Evolutionary conservation across 2,888 invertebrate species (phyloP), one percentile per base, ranked within the genome.

Genomic region (Marronus borbonicus): DNA sequence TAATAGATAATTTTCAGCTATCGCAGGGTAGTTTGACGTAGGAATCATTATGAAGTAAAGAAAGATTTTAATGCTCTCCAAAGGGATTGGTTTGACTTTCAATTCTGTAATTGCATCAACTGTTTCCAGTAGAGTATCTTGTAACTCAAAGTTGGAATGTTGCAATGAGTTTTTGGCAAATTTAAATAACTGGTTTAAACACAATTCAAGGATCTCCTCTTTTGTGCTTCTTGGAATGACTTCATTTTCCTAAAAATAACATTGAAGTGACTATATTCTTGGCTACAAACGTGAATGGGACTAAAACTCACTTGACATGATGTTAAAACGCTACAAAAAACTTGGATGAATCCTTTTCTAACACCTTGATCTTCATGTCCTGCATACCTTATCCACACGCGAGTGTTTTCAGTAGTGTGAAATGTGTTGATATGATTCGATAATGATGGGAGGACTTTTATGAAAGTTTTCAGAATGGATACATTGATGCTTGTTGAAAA

Each of bases 11-110:
- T 91, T 89, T 0, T 90, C 90, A 12, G 93, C 93, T 83, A 91
- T 90, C 1, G 91, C 89, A 7, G 90, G 89, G 36, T 91, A 88
- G 52, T 90, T 89, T 68, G 93, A 92, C 74, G 91, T 91, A 12
- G 92, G 92, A 82, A 93, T 90, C 90, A 93, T 91, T 49, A 93
- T 90, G 83, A 92, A 92, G 83, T 92, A 91, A 10, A 92, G 89
- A 0, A 93, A 86, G 12, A 92, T 87, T 83, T 91, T 91, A 20
- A 91, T 89, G 1, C 87, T 86, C 12, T 90, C 89, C 77, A 91
- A 85, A 36, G 90, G 82, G 0, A 90, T 87, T 84, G 88, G 87
- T 80, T 88, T 86, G 66, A 88, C 87, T 5, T 84, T 84, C 74
- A 87, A 86, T 24, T 88, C 80, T 0, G 90, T 91, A 81, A 93